Evolutionary conservation across 2,888 invertebrate genomes (phyloP), one percentile per base, ranked within the genome.

Genomic region (Heliconius cydno): DNA sequence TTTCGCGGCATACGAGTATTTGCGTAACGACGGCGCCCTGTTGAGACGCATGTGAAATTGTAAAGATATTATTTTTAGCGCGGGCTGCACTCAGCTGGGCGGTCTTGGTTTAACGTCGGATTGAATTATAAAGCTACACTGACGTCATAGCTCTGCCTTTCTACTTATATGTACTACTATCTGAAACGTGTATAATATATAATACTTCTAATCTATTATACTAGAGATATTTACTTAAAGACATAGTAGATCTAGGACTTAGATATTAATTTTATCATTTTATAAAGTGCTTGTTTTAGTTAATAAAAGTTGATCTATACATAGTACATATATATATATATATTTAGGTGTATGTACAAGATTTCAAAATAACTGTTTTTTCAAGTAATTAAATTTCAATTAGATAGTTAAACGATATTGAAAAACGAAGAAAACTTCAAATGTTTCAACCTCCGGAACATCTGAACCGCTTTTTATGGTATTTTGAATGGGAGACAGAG

Each of bases 61-160:
- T 90, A 88, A 88, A 87, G 87, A 87, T 80, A 84, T 84, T 94
- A 94, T 93, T 90, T 92, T 91, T 93, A 93, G 92, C 90, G 85
- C 92, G 91, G 92, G 87, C 90, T 93, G 93, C 91, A 91, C 91
- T 94, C 92, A 93, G 92, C 92, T 93, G 92, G 90, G 88, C 87
- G 87, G 88, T 88, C 89, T 88, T 88, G 88, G 91, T 91, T 85
- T 91, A 91, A 88, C 91, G 89, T 89, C 90, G 88, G 89, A 92
- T 92, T 91, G 92, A 91, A 91, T 92, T 92, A 92, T 93, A 93
- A 93, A 93, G 91, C 89, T 91, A 88, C 88, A 91, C 90, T 94
- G 93, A 94, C 94, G 94, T 94, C 93, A 94, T 86, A 85, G 83
- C 85, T 85, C 87, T 89, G 88, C 88, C 88, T 87, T 87, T 82